phyloP scores from a whole-genome alignment of 1,140 invertebrate species.

The Whitmania pigra region DNA sequence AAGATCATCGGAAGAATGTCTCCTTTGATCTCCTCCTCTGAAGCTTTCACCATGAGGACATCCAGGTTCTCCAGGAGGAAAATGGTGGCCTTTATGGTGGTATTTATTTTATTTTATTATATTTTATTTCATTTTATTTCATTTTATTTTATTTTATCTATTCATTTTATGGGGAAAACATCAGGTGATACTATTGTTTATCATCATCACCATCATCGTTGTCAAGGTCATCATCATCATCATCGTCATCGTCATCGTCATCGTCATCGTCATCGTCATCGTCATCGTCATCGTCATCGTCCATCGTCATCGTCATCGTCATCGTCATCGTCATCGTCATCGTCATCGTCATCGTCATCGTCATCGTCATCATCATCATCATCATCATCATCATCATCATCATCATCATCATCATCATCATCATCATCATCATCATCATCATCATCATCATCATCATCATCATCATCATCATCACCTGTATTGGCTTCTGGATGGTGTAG shows the following conservation, averaged over 20 bases:
- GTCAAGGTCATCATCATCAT: neutral
- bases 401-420: neutral
- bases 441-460: neutral
- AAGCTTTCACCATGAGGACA: slow-evolving; percentile 73
- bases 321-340: neutral
- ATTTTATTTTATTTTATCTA: too few relatives aligned
- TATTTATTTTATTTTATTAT: too few relatives aligned
- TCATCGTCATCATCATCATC: too few relatives aligned
- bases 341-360: neutral
- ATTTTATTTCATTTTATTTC: too few relatives aligned
- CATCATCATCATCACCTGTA: slow-evolving; percentile 43
- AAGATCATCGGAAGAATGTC: slow-evolving; percentile 79
- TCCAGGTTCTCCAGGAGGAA: slow-evolving; percentile 81
- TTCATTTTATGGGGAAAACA: neutral
- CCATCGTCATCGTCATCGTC: neutral
- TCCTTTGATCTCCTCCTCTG: slow-evolving; percentile 58
- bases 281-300: neutral
- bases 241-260: neutral
- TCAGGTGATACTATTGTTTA: neutral
- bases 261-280: too few relatives aligned
- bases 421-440: neutral
- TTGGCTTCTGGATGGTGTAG: slow-evolving; percentile 68
- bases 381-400: neutral
- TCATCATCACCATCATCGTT: neutral
- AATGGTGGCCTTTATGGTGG: slow-evolving; percentile 66